Percentiles rank a stretch among this genome's conserved stretches.
Conservation (phyloP, 2,888 invertebrate species). For the Aromia moschata region DNA sequence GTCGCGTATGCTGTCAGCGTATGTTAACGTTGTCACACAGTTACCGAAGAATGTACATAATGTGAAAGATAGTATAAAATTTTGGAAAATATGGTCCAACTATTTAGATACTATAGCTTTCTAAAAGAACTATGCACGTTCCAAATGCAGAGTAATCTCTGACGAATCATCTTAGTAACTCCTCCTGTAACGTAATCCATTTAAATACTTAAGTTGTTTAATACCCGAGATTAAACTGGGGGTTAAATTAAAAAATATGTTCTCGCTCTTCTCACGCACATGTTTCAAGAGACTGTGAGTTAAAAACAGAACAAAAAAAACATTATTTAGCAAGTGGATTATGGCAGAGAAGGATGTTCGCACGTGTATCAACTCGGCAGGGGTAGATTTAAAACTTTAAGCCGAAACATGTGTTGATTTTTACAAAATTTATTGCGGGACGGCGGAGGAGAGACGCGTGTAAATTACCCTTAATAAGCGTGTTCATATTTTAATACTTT, state of each 20-base stretch:
- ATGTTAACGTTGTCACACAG: too few species aligned
- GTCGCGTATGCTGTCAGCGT: too few species aligned
- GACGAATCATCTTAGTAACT: too few species aligned
- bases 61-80: too few species aligned
- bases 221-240: not conserved
- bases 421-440: slow-evolving; percentile 31
- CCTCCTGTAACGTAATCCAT: too few species aligned
- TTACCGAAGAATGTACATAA: too few species aligned
- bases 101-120: too few species aligned
- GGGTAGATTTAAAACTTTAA: slow-evolving; percentile 38
- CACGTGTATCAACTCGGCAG: slow-evolving; percentile 36
- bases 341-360: slow-evolving; percentile 28
- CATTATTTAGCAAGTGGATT: slow-evolving; percentile 34
- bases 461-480: slow-evolving; percentile 30
- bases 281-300: slow-evolving; percentile 6
- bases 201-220: not conserved
- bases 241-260: slow-evolving; percentile 10
- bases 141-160: too few species aligned
- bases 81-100: too few species aligned
- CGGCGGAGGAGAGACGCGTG: slow-evolving; percentile 20
- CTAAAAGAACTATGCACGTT: too few species aligned
- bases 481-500: slow-evolving; percentile 18
- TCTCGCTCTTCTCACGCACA: slow-evolving; percentile 10
- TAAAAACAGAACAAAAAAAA: slow-evolving; percentile 37
- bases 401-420: slow-evolving; percentile 40